phyloP scores from a whole-genome alignment of 2,888 invertebrate species.

The Eupithecia pulchellata region DNA sequence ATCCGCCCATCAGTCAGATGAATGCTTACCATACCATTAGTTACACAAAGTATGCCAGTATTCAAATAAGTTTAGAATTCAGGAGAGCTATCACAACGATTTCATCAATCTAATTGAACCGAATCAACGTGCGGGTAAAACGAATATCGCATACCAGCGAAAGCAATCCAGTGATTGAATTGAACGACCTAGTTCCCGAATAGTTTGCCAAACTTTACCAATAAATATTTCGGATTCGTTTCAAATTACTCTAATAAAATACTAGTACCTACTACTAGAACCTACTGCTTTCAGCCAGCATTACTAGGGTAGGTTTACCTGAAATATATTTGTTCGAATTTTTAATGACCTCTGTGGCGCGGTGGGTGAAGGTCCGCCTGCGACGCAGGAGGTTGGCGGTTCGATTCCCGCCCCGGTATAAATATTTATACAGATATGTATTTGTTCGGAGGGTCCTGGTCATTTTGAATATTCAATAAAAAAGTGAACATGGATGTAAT shows the following conservation, averaged over 20 bases:
- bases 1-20: background rate
- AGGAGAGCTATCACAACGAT: constrained; percentile 19
- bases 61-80: constrained; percentile 6
- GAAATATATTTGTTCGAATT: too few relatives aligned
- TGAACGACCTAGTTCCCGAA: constrained; percentile 38
- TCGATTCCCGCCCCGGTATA: too few relatives aligned
- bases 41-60: background rate
- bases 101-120: constrained; percentile 38
- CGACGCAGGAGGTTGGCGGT: too few relatives aligned
- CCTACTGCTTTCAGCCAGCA: too few relatives aligned
- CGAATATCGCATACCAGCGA: constrained; percentile 32
- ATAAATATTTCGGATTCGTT: constrained; percentile 27
- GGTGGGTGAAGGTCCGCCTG: too few relatives aligned
- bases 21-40: background rate
- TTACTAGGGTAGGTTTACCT: background rate
- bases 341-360: too few relatives aligned
- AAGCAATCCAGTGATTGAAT: constrained; percentile 45
- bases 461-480: too few relatives aligned
- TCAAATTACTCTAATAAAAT: constrained; percentile 13
- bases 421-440: too few relatives aligned
- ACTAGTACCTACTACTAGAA: background rate
- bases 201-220: constrained; percentile 29
- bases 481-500: too few relatives aligned
- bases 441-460: too few relatives aligned
- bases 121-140: constrained; percentile 24